Evolutionary conservation across 2,797 vertebrate species (phyloP), one percentile per base, ranked within the genome.

Genomic region (Balearica regulorum): DNA sequence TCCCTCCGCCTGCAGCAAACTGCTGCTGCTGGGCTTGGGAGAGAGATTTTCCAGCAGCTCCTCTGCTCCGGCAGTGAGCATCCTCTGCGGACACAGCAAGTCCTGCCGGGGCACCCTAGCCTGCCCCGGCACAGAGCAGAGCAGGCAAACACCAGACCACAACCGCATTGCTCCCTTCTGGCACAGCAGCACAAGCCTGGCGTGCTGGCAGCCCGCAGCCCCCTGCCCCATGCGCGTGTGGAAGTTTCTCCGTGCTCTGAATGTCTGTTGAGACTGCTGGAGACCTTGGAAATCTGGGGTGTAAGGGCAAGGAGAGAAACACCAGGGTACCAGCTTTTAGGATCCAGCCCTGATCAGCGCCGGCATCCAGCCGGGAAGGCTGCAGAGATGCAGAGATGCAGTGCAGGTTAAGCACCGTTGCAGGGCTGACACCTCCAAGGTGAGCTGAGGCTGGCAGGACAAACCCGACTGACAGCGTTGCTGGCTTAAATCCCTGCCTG

Each of bases 401-500:
- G 5, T 44, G 43, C 20, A 5, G 76, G 77, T 78, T 14, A 54
- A 51, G 51, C 62, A n/a, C 54, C 7, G 0, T 51, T 44, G 75
- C 92, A 92, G 86, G 43, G 83, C 80, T 86, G 71, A 28, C 80
- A 80, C 72, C 83, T 83, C 61, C 94, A 75, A 87, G 93, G 84
- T 94, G 93, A 94, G 94, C 48, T 66, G 86, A 28, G 8, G 57
- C 83, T 87, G 83, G 83, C 94, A 93, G 91, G 73, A 89, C 89
- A 87, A 93, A 81, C 92, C 48, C 2, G 13, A 75, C 53, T 46
- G 83, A 87, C 76, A 20, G 80, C 19, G 4, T 83, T 81, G 75
- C 88, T 93, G 95, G 90, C 92, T 93, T n/a, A 71, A 43, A 9
- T 84, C 87, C 87, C 60, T 60, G 81, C 94, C 91, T 87, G 91